Conservation (phyloP, 2,113 vertebrate genomes). For the Salvelinus alpinus region DNA sequence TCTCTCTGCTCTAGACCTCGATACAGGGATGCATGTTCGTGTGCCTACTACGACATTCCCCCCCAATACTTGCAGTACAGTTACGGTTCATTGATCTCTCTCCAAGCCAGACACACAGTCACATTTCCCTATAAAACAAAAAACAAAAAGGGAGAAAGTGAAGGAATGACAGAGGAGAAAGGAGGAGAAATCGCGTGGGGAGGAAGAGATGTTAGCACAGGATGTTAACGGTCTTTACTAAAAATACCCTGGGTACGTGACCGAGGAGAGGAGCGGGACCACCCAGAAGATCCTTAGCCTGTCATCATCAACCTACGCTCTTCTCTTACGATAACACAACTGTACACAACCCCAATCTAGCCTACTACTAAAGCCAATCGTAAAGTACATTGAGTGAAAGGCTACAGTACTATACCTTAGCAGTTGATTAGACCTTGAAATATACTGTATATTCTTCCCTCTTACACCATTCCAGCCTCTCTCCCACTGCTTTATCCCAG, state of each 20-base stretch:
- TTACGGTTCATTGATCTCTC: neutral
- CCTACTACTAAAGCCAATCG: neutral
- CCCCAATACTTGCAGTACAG: neutral
- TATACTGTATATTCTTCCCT: conserved; percentile 2
- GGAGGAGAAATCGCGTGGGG: neutral
- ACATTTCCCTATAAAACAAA: neutral
- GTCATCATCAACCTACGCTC: neutral
- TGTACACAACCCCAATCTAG: neutral
- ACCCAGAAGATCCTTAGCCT: conserved; percentile 61
- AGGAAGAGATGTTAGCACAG: conserved; percentile 51
- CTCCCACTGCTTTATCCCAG: conserved; percentile 29
- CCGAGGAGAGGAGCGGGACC: conserved; percentile 61
- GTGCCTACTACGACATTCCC: no score
- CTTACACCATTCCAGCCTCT: conserved; percentile 58
- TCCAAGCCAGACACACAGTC: neutral
- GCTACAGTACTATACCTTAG: conserved; percentile 21
- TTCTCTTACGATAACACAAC: neutral
- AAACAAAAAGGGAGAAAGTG: neutral
- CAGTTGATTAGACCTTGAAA: conserved; percentile 15
- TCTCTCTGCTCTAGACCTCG: neutral
- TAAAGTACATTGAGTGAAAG: neutral
- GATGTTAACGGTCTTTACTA: conserved; percentile 62
- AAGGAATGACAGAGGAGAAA: neutral
- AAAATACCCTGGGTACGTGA: conserved; percentile 60
- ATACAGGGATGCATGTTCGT: neutral